These are phyloP conservation scores for Wiebesia pumilae DNA, from an alignment of 1,140 invertebrate species.

Conservation along the genomic window DNA sequence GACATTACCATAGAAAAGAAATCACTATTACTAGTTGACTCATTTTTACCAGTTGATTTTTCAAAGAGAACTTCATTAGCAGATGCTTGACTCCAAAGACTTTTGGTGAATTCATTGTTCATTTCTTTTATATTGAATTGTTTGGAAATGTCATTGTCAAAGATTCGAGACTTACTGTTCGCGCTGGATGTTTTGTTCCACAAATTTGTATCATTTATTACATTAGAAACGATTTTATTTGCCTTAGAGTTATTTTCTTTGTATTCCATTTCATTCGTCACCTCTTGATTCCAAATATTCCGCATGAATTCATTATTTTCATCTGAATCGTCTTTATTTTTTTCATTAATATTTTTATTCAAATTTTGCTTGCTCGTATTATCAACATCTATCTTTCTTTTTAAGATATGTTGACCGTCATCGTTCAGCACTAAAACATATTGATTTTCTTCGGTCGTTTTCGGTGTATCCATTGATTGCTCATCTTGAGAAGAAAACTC, in stretches of 20 bases:
- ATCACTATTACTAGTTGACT: conserved; percentile 65
- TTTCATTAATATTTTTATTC: neutral
- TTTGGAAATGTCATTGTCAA: neutral
- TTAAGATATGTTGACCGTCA: conserved; percentile 66
- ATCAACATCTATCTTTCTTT: conserved; percentile 61
- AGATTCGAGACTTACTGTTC: neutral
- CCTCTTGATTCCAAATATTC: conserved; percentile 35
- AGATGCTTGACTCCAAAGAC: conserved; percentile 24
- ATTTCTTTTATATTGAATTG: conserved; percentile 19
- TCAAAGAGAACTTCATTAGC: conserved; percentile 13
- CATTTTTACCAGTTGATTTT: conserved; percentile 53
- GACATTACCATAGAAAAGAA: conserved; percentile 75
- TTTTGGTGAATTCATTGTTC: neutral
- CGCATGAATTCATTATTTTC: conserved; percentile 12
- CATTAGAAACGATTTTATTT: neutral
- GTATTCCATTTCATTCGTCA: conserved; percentile 38
- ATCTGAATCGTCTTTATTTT: conserved; percentile 31
- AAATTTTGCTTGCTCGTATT: conserved; percentile 29
- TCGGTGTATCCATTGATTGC: neutral
- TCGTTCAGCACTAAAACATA: conserved; percentile 67
- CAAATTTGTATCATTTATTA: conserved; percentile 8
- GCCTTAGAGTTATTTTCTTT: conserved; percentile 25
- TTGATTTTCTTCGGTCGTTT: conserved; percentile 64
- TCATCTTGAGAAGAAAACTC: conserved; percentile 29
- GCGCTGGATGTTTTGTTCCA: neutral